Evolutionary conservation across 2,797 vertebrate species (phyloP), one percentile per base, ranked within the genome.

Genomic region (Sebastes steindachneri): DNA sequence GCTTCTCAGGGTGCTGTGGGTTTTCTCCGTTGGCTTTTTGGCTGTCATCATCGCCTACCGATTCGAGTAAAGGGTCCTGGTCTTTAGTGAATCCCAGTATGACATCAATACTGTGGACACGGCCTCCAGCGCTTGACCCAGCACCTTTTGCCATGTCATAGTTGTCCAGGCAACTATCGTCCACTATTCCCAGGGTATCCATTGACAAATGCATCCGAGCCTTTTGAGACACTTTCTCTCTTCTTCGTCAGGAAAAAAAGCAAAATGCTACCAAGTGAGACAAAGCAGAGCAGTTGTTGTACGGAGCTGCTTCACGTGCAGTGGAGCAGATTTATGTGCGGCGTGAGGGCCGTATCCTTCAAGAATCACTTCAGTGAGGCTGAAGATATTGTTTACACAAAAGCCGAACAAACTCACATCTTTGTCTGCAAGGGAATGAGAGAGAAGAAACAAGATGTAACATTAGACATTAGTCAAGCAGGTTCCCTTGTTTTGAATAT

Each of bases 41-140:
- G 51, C 65, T 68, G 53, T 86, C 84, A 19, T 82, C 85, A 26
- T 85, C 84, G 75, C 84, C 92, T 41, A 90, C 86, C 1, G 91
- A 81, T 75, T 93, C 90, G 48, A 96, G 94, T 69, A 96, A 84
- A 35, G 94, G 87, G 60, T 96, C 95, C 88, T 96, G 96, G 79
- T 97, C 96, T 90, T 96, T 96, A 77, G 94, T 95, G 93, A 96
- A 97, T 88, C 96, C 96, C 79, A 96, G 92, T 87, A 97, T 96
- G 77, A 96, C 95, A 77, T 96, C 96, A 10, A 96, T 96, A 76
- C 96, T 97, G 92, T 96, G 96, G 71, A 96, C 94, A 51, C 92
- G 89, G 33, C 95, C 94, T 58, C 92, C 94, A 9, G 64, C 62
- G 15, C 85, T 93, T 1, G 94, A 92, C 26, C 91, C 93, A 1